A percentile compares a stretch with the other conserved stretches of the same genome.
Evolutionary conservation across 2,888 invertebrate genomes (phyloP).

Genomic region (Diplazon laetatorius): DNA sequence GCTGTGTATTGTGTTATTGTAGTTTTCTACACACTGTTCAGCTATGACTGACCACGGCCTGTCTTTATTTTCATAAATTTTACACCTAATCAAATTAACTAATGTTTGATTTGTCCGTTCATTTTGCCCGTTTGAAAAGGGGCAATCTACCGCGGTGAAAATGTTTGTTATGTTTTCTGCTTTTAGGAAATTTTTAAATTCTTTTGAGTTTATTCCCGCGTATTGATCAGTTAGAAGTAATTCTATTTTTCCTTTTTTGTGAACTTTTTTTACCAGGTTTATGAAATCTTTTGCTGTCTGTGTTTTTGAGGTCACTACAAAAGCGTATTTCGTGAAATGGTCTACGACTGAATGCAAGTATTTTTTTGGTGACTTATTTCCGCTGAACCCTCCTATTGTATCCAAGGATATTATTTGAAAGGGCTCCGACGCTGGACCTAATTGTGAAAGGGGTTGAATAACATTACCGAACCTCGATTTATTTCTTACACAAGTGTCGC

Average conservation of each 20-base stretch:
- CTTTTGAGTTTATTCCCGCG: conserved; percentile 66
- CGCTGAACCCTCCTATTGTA: conserved; percentile 49
- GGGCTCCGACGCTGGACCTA: conserved; percentile 69
- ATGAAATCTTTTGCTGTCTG: conserved; percentile 66
- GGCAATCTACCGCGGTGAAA: conserved; percentile 33
- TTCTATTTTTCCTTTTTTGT: conserved; percentile 64
- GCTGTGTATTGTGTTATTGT: conserved; percentile 41
- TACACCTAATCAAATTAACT: conserved; percentile 23
- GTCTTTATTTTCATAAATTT: conserved; percentile 17
- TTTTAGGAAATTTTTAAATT: conserved; percentile 67
- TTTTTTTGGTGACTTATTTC: conserved; percentile 57
- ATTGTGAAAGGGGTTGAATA: conserved; percentile 51
- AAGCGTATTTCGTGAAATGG: conserved; percentile 70
- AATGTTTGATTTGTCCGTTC: conserved; percentile 30
- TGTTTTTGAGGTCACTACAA: conserved; percentile 68
- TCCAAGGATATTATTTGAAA: conserved; percentile 70
- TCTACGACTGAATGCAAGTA: conserved; percentile 70
- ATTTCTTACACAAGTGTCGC: conserved; percentile 1
- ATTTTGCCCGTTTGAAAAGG: conserved; percentile 29
- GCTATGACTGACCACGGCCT: conserved; percentile 46
- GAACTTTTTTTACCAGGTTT: conserved; percentile 63
- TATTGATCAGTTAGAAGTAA: conserved; percentile 68
- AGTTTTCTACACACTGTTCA: conserved; percentile 26
- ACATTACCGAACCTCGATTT: conserved; percentile 57
- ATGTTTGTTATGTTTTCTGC: conserved; percentile 35